Percentiles rank a stretch among this genome's conserved stretches.
Evolutionary conservation across 2,888 invertebrate genomes (phyloP).

Genomic region (Octonoba sinensis): DNA sequence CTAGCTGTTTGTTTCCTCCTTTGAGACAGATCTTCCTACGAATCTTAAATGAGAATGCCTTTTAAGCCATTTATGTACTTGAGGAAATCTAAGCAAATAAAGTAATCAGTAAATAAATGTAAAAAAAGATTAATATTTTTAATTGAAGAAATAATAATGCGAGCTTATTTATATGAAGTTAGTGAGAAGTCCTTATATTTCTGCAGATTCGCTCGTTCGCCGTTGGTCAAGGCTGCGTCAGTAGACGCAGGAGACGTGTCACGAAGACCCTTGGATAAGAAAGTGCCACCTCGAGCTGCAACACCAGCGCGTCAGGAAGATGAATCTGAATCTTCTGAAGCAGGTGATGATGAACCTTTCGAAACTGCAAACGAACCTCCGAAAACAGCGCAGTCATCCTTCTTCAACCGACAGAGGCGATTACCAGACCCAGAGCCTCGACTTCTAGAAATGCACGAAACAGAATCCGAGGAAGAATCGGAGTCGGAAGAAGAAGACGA

Average conservation of each 20-base stretch:
- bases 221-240: slow-evolving; percentile 66
- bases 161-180: no score
- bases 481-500: slow-evolving; percentile 56
- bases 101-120: no score
- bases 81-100: no score
- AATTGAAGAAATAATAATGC: no score
- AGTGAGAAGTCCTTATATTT: neutral
- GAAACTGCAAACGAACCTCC: slow-evolving; percentile 35
- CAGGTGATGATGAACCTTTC: slow-evolving; percentile 33
- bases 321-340: slow-evolving; percentile 44
- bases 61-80: no score
- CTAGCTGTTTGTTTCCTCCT: no score
- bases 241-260: slow-evolving; percentile 54
- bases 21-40: no score
- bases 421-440: slow-evolving; percentile 58
- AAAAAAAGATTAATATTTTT: no score
- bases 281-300: slow-evolving; percentile 47
- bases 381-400: slow-evolving; percentile 53
- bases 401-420: slow-evolving; percentile 54
- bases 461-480: slow-evolving; percentile 54
- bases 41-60: no score
- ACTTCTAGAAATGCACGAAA: slow-evolving; percentile 55
- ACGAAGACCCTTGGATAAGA: slow-evolving; percentile 54
- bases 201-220: slow-evolving; percentile 63
- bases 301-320: slow-evolving; percentile 40